Percentiles rank a stretch among this genome's conserved stretches.
Conservation (phyloP, 2,888 invertebrate species). For the Chrysodeixis includens region DNA sequence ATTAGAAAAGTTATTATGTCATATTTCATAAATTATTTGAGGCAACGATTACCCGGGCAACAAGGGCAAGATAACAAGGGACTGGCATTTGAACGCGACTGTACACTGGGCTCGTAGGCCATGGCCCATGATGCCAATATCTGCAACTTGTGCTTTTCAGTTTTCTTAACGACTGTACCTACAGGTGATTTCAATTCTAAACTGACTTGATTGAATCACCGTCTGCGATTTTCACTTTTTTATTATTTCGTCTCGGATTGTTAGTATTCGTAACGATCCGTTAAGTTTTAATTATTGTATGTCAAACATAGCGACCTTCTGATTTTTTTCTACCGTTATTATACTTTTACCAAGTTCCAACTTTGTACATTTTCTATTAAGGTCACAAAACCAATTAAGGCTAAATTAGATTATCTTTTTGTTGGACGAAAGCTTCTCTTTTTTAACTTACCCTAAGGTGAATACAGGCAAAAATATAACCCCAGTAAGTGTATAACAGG, state of each 20-base stretch:
- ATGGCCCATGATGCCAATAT: conserved; percentile 18
- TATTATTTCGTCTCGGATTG: background rate
- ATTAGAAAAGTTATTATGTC: conserved; percentile 83
- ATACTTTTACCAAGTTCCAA: conserved; percentile 14
- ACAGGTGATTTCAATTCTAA: too few relatives aligned
- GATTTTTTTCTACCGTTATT: conserved; percentile 8
- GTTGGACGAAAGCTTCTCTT: background rate
- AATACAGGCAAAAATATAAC: background rate
- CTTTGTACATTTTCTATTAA: conserved; percentile 11
- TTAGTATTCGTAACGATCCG: background rate
- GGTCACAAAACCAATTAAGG: conserved; percentile 16
- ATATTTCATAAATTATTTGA: conserved; percentile 85
- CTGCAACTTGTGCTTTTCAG: conserved; percentile 49
- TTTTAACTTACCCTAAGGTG: background rate
- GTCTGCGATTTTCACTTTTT: background rate
- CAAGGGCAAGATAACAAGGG: conserved; percentile 72
- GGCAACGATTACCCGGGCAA: conserved; percentile 75
- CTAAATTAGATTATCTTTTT: conserved; percentile 11
- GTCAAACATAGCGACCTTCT: conserved; percentile 8
- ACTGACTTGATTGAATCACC: conserved; percentile 11
- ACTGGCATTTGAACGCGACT: conserved; percentile 60
- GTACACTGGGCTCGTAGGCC: conserved; percentile 31
- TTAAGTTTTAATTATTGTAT: background rate
- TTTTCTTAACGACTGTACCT: conserved; percentile 11
- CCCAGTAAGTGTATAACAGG: background rate